phyloP scores from a whole-genome alignment of 2,113 vertebrate species.

The Indicator maculatus region DNA sequence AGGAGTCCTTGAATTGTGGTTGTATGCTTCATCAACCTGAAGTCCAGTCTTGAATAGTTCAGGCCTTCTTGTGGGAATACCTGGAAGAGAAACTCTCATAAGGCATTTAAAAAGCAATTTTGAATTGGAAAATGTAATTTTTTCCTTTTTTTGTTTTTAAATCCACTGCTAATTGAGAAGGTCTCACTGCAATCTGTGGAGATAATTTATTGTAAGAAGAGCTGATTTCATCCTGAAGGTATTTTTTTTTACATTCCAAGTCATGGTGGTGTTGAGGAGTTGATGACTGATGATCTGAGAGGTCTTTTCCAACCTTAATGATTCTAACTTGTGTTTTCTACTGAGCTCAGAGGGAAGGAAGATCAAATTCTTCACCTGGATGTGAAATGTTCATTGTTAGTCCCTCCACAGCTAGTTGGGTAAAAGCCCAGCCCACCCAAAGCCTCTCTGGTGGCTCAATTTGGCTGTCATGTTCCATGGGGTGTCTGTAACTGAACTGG shows the following conservation, averaged over 20 bases:
- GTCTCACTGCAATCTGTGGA: background rate
- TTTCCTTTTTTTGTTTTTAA: background rate
- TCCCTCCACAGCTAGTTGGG: background rate
- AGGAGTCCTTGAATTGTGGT: background rate
- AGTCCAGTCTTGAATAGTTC: background rate
- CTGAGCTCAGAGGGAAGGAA: background rate
- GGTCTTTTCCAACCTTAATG: background rate
- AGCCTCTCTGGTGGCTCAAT: background rate
- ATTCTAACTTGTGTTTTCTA: background rate
- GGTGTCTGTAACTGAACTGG: background rate
- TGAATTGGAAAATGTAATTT: background rate
- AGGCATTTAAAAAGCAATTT: background rate
- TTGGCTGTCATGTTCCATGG: background rate
- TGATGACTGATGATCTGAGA: background rate
- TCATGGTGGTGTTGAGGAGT: background rate
- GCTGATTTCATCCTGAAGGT: background rate
- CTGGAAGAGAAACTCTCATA: constrained; percentile 59
- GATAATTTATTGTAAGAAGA: background rate
- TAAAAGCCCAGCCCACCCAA: background rate
- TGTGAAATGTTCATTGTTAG: background rate
- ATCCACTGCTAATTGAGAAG: background rate
- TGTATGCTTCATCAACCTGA: background rate
- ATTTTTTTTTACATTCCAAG: background rate
- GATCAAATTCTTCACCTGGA: background rate
- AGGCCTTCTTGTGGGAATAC: constrained; percentile 21